Conservation (phyloP, 1,140 invertebrate genomes). For the Drosophila truncata region DNA sequence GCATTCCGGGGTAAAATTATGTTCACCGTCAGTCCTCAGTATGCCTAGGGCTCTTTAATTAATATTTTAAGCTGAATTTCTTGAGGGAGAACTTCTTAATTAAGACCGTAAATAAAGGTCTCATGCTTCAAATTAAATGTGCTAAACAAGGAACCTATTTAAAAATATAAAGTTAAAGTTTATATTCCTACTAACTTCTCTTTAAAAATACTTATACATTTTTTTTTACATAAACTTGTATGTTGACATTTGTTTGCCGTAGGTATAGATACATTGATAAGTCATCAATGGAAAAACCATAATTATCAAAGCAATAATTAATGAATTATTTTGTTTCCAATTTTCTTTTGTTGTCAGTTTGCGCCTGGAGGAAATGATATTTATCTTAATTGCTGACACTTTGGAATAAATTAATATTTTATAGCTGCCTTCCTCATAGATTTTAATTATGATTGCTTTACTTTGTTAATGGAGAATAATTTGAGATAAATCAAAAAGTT, state of each 20-base stretch:
- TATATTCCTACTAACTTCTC: background rate
- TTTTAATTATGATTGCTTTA: background rate
- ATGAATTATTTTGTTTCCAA: background rate
- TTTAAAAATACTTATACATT: background rate
- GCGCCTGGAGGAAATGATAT: constrained; percentile 1
- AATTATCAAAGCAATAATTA: background rate
- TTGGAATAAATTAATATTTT: background rate
- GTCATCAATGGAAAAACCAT: background rate
- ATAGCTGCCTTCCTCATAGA: background rate
- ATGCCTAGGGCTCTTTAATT: background rate
- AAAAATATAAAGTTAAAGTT: background rate
- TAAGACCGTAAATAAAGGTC: background rate
- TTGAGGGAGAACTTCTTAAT: background rate
- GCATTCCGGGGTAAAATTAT: background rate
- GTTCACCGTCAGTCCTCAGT: background rate
- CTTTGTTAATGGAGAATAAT: background rate
- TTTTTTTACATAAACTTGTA: background rate
- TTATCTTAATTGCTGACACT: constrained; percentile 6
- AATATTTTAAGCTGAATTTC: constrained; percentile 3
- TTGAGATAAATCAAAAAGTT: background rate
- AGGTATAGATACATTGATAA: background rate
- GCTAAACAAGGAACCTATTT: background rate
- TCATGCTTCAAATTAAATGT: background rate
- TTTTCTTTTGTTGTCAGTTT: constrained; percentile 1
- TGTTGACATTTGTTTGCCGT: background rate